Evolutionary conservation across 2,797 vertebrate species (phyloP).

Genomic region (Xiphorhynchus erythropygius): DNA sequence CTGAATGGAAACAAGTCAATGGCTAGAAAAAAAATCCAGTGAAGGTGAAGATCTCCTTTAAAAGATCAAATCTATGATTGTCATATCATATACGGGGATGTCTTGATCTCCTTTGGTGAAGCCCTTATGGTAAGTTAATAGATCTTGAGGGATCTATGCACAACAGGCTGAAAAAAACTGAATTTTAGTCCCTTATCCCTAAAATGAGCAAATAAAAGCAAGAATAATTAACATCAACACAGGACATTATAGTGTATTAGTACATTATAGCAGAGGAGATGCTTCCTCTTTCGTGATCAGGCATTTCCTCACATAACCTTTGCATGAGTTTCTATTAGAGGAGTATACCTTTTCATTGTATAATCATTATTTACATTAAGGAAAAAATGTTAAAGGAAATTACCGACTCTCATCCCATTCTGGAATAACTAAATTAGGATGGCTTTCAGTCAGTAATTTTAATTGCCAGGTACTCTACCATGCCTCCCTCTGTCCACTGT

Average conservation of each 20-base stretch:
- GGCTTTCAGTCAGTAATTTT: not conserved
- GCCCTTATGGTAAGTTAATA: not conserved
- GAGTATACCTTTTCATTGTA: not conserved
- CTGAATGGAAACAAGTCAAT: not conserved
- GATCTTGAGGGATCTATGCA: not conserved
- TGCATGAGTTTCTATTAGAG: not conserved
- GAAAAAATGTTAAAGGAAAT: not conserved
- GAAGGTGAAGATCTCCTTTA: not conserved
- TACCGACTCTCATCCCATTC: not conserved
- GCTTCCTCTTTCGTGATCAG: fast-evolving
- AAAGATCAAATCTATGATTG: not conserved
- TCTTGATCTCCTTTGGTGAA: not conserved
- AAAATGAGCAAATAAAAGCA: not conserved
- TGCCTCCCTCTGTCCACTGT: not conserved
- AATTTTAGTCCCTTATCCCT: not conserved
- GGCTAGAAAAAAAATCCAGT: not conserved
- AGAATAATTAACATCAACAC: not conserved
- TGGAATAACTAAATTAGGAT: not conserved
- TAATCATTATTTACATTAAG: not conserved
- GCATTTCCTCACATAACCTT: not conserved
- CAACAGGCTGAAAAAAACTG: not conserved
- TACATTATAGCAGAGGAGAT: not conserved
- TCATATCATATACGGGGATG: not conserved
- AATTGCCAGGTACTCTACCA: not conserved
- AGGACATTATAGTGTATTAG: not conserved